phyloP scores from a whole-genome alignment of 2,888 invertebrate genomes.

The Oscheius sp. region DNA sequence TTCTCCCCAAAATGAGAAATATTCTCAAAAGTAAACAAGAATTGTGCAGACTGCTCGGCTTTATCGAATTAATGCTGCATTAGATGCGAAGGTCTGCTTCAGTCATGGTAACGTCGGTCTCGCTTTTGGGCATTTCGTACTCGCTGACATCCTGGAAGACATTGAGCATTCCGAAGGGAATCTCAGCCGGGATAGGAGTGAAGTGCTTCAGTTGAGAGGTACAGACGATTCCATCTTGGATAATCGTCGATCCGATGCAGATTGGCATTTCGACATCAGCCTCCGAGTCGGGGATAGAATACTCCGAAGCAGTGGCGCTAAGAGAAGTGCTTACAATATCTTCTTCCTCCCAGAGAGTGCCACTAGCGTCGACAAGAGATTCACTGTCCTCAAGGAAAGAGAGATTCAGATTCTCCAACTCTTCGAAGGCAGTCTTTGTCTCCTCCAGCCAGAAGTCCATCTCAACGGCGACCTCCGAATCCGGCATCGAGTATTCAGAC shows the following conservation, averaged over 20 bases:
- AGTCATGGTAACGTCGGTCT: conserved; percentile 13
- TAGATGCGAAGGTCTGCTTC: not conserved
- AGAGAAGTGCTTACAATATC: not conserved
- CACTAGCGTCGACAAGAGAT: no score
- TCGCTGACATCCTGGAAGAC: not conserved
- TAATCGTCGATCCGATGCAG: not conserved
- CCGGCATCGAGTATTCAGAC: conserved; percentile 10
- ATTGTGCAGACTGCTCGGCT: no score
- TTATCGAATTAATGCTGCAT: no score
- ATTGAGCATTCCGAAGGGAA: not conserved
- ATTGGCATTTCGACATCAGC: not conserved
- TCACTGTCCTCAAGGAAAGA: no score
- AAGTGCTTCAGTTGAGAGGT: not conserved
- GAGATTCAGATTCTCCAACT: no score
- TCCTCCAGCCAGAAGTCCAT: no score
- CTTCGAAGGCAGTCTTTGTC: no score
- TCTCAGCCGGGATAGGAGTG: not conserved
- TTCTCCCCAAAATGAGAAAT: no score
- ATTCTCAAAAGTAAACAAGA: no score
- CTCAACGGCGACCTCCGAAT: not conserved
- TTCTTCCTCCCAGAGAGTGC: no score
- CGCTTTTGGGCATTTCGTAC: conserved; percentile 1
- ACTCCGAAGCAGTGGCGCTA: not conserved
- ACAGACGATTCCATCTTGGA: conserved; percentile 1
- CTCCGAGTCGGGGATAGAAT: conserved; percentile 14